Evolutionary conservation across 1,140 invertebrate species (phyloP).

Genomic region (Musca domestica): DNA sequence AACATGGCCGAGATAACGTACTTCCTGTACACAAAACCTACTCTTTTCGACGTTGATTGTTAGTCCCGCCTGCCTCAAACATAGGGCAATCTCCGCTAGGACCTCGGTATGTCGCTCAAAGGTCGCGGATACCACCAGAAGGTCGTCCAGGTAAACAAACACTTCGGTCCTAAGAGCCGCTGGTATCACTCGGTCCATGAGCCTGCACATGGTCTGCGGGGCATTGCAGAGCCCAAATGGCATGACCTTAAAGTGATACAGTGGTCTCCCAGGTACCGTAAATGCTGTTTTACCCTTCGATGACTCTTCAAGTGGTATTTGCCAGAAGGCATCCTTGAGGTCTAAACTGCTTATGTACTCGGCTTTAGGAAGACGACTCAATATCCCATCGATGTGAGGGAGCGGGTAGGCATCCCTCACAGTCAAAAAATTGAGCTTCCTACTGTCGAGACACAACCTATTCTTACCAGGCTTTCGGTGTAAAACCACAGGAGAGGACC

Average conservation of each 20-base stretch:
- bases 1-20: conserved; percentile 15
- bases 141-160: too few relatives aligned
- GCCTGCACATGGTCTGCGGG: too few relatives aligned
- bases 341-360: conserved; percentile 19
- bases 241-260: too few relatives aligned
- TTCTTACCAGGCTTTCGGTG: too few relatives aligned
- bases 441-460: too few relatives aligned
- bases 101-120: conserved; percentile 3
- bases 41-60: conserved; percentile 26
- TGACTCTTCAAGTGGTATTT: conserved; percentile 10
- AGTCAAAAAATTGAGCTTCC: too few relatives aligned
- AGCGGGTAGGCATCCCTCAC: neutral
- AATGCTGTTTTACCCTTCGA: conserved; percentile 13
- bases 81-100: conserved; percentile 4
- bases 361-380: conserved; percentile 21
- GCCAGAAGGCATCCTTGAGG: conserved; percentile 23
- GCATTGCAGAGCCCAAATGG: too few relatives aligned
- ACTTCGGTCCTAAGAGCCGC: too few relatives aligned
- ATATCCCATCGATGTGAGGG: conserved; percentile 14
- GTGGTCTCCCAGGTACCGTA: too few relatives aligned
- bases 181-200: too few relatives aligned
- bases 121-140: too few relatives aligned
- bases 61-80: neutral
- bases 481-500: too few relatives aligned
- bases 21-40: conserved; percentile 50